Percentiles rank a stretch among this genome's conserved stretches.
Evolutionary conservation across 2,113 vertebrate genomes (phyloP).

Genomic region (Labeo catla): DNA sequence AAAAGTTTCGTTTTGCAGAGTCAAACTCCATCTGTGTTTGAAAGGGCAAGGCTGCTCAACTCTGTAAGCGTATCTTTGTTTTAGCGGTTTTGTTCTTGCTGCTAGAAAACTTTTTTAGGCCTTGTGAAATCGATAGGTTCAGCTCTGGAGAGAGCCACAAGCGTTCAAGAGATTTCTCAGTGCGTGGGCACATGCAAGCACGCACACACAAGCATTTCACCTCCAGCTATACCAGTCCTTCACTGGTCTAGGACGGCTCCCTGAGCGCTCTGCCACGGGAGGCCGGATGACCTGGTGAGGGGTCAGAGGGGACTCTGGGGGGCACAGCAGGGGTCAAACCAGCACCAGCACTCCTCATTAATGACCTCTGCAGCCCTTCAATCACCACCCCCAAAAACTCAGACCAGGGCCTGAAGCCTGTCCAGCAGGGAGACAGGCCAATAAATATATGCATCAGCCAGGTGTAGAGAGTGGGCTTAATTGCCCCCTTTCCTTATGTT

Average conservation of each 20-base stretch:
- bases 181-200: constrained; percentile 50
- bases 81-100: constrained; percentile 51
- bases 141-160: constrained; percentile 50
- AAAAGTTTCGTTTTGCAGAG: constrained; percentile 47
- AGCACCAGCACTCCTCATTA: constrained; percentile 55
- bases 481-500: constrained; percentile 82
- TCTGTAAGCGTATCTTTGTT: constrained; percentile 48
- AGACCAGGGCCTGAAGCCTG: constrained; percentile 44
- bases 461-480: constrained; percentile 75
- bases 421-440: constrained; percentile 58
- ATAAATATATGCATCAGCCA: constrained; percentile 79
- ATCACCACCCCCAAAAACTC: constrained; percentile 45
- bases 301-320: constrained; percentile 59
- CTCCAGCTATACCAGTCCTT: constrained; percentile 47
- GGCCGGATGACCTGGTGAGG: constrained; percentile 48
- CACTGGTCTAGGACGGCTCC: constrained; percentile 32
- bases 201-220: constrained; percentile 32
- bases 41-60: constrained; percentile 49
- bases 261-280: constrained; percentile 34
- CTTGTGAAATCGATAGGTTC: constrained; percentile 61
- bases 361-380: constrained; percentile 50
- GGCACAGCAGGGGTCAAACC: constrained; percentile 52
- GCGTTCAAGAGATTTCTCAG: constrained; percentile 49
- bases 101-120: constrained; percentile 53
- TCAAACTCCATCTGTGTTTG: constrained; percentile 43